Base-by-base conservation (phyloP, 2,888 invertebrate genomes). In the Polietes domitor region DNA sequence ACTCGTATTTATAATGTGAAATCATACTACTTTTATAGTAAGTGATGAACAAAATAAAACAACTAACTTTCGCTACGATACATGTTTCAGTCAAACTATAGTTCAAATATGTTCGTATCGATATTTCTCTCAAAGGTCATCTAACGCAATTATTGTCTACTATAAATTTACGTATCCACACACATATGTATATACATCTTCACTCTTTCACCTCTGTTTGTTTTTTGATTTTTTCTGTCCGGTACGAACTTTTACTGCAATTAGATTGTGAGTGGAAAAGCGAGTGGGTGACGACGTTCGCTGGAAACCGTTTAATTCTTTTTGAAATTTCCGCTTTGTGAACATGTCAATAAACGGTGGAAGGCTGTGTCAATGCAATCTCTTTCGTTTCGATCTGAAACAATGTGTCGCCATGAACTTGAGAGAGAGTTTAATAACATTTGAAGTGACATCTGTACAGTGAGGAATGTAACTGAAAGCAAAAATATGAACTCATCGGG, bases 271-370 rank as follows among this genome's bases (percentile, higher is more conserved):
- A 47, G 47, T n/a, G 6, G 47, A 47, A 47, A 47, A 47, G 47
- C 15, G n/a, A 47, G n/a, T n/a, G n/a, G 9, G 32, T 32, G n/a
- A n/a, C n/a, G 2, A 21, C 53, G 53, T 24, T 53, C n/a, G 10
- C 9, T 53, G 19, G 12, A 53, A 2, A 24, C n/a, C n/a, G 21
- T 53, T 50, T 21, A 24, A 6, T 21, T n/a, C n/a, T 53, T 53
- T 65, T 65, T 37, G 7, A 53, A 63, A 68, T 77, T 72, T 78
- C 77, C 72, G 63, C 71, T 61, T 37, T 65, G 12, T 71, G 47
- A 32, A 32, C 55, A n/a, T 63, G 53, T 63, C 71, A 72, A 78
- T 37, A 37, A 78, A 72, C 72, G 7, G 24, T 28, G 4, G 17
- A 21, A 72, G 21, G 50, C n/a, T 53, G 53, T 74, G 28, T 12